A percentile compares a stretch with the other conserved stretches of the same genome.
Evolutionary conservation across 2,797 vertebrate genomes (phyloP).

Genomic region (Gephyroberyx darwinii): DNA sequence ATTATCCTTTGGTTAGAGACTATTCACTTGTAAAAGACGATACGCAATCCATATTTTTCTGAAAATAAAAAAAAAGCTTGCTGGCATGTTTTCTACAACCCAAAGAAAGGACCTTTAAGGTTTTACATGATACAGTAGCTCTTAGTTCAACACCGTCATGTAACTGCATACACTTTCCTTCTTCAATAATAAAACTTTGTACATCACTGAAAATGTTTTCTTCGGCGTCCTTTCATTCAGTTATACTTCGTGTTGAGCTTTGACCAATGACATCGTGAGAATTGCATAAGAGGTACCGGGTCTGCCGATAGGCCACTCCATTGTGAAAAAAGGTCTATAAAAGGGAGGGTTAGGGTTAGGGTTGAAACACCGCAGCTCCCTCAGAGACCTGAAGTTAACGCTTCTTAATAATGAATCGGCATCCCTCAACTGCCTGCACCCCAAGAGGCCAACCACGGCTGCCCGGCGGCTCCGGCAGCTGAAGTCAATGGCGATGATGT

Average conservation of each 20-base stretch:
- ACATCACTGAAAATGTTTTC: conserved; percentile 51
- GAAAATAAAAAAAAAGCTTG: conserved; percentile 44
- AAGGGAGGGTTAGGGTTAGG: no score
- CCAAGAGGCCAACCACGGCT: no score
- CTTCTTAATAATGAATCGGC: no score
- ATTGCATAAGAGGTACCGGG: background rate
- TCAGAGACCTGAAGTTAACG: no score
- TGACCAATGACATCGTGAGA: background rate
- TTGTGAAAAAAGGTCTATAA: no score
- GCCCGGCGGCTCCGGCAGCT: no score
- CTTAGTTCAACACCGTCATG: conserved; percentile 56
- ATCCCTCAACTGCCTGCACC: no score
- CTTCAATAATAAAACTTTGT: conserved; percentile 77
- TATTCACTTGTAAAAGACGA: conserved; percentile 31
- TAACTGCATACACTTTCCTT: conserved; percentile 56
- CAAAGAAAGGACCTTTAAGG: conserved; percentile 36
- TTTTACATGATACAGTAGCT: conserved; percentile 50
- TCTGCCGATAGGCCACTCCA: no score
- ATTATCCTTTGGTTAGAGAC: conserved; percentile 15
- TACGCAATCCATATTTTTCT: conserved; percentile 43
- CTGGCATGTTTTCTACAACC: conserved; percentile 71
- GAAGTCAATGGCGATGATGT: no score
- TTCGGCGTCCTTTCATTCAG: conserved; percentile 11
- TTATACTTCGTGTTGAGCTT: no score
- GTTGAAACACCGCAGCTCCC: no score